Conservation (phyloP, 92 coral and sea anemone species). For the Porites cylindrica region DNA sequence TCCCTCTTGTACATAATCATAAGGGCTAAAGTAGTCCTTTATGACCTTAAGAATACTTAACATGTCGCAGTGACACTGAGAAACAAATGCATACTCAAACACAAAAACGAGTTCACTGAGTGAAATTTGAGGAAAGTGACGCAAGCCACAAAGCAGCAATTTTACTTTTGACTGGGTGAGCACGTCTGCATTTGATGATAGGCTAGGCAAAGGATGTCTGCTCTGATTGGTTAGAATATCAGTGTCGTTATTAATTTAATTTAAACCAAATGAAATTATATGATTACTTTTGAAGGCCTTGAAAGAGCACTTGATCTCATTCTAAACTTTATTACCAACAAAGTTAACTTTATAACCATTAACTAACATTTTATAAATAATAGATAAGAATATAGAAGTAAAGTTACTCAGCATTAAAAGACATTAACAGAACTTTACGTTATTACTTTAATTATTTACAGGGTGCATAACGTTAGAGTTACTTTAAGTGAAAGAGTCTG, state of each 20-base stretch:
- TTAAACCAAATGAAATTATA: neutral
- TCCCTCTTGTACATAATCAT: too few species aligned
- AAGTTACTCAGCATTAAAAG: constrained; percentile 40
- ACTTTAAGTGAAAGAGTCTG: neutral
- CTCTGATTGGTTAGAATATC: neutral
- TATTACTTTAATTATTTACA: neutral
- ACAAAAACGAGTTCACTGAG: neutral
- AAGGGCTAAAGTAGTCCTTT: too few species aligned
- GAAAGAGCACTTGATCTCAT: constrained; percentile 18
- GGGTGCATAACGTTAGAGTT: neutral
- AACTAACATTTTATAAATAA: neutral
- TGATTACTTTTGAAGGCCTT: constrained; percentile 15
- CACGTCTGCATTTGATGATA: neutral
- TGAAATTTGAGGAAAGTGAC: neutral
- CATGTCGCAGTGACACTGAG: too few species aligned
- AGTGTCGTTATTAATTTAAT: too few species aligned
- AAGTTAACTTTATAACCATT: neutral
- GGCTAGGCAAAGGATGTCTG: neutral
- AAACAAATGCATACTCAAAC: neutral
- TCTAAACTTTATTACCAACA: neutral
- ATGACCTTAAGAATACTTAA: too few species aligned
- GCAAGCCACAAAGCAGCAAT: neutral
- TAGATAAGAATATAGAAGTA: constrained; percentile 1
- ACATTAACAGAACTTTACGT: constrained; percentile 3
- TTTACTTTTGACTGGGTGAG: neutral